Evolutionary conservation across 1,140 invertebrate species (phyloP), one percentile per base, ranked within the genome.

Genomic region (Orius laevigatus): DNA sequence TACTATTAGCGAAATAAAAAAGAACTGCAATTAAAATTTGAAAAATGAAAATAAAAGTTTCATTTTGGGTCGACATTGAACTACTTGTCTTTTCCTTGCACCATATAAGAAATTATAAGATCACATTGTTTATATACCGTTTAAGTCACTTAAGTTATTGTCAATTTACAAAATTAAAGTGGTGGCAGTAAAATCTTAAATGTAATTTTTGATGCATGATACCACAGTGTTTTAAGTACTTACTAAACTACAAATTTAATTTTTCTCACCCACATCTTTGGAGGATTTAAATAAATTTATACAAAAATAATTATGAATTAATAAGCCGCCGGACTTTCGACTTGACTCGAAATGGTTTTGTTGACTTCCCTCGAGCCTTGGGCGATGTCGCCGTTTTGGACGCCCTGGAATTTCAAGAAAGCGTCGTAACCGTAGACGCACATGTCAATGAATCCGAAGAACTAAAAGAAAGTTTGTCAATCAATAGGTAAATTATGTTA

Each of bases 361-460:
- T 47, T 34, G n/a, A 58, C 43, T 15, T 46, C 40, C 8, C 53
- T 47, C 35, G 55, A 53, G 4, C 57, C 57, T 53, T 60, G 59
- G 8, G 59, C 56, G 31, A 60, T 51, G 48, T 60, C 51, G 16
- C 57, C 57, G n/a, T 45, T 50, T 38, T 53, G 51, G 10, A 60
- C 38, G 6, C 51, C 73, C 36, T 70, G 67, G 62, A 72, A 85
- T 60, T 89, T 89, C 8, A 85, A 60, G 61, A 74, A 84, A 5
- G 79, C 76, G 59, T 89, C 85, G 48, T 75, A 71, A 1, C 71
- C 81, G 65, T 87, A 90, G 10, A 68, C 70, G n/a, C 77, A 56
- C 75, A 81, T 85, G 19, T 76, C 76, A 47, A 71, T 67, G 63
- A 80, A 88, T 33, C 84, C 84, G 61, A 88, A 87, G 60, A 87